Base-by-base conservation (phyloP, 2,113 vertebrate species). In the Ammodytes dubius region DNA sequence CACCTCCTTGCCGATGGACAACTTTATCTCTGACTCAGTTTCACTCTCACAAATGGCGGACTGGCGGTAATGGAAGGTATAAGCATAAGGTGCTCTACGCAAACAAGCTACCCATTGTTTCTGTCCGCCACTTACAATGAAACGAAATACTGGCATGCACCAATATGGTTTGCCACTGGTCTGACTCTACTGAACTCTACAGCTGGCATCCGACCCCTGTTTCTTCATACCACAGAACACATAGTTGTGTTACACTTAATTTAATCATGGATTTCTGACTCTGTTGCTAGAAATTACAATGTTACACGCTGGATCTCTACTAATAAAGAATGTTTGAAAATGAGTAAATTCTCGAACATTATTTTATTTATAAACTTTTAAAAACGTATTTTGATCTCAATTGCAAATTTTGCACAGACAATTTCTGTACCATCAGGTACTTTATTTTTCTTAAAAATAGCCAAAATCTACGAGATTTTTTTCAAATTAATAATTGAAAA, bases 31-130 rank as follows among this genome's bases (percentile, higher is more conserved):
- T 35, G 83, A 79, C 82, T 92, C 63, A 56, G 83, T 94, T 93
- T 92, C 94, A 53, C 76, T 85, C 65, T 79, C 27, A 17, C 73
- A 74, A 80, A 81, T 64, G 70, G 76, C 83, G 43, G 37, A 52
- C 69, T 43, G 69, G 70, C 75, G 67, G 84, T 77, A 88, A 82
- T 61, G 77, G 47, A 70, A 61, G 82, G 65, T 58, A 27, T 27
- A 35, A 64, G 74, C 83, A 83, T 42, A 63, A 81, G 85, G 79
- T 64, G 69, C 72, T 81, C 17, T 45, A 56, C 47, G 12, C 37
- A 76, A 90, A 95, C 93, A 95, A 95, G 68, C 39, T 69, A 7
- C 15, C 14, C 86, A 87, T 95, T 96, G 94, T 95, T 75, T 63
- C 42, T 56, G 11, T 52, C 37, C 61, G 60, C 47, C 54, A 68